These are phyloP conservation scores for Gallinago nigripennis DNA, from an alignment of 2,797 vertebrate species.

Conservation along the genomic window DNA sequence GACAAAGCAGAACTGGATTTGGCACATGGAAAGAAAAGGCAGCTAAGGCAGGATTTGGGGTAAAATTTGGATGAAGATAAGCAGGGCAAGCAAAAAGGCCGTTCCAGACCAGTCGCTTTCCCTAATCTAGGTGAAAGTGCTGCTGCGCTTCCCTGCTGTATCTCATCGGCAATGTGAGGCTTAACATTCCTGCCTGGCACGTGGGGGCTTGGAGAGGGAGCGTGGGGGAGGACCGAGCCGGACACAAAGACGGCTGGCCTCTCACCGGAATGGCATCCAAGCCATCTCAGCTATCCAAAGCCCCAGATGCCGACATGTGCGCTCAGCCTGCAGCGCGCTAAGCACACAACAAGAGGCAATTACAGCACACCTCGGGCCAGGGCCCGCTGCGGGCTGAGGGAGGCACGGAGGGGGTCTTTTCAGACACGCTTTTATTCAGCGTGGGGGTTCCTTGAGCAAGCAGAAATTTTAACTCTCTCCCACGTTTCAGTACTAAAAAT, in stretches of 20 bases:
- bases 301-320: conserved; percentile 19
- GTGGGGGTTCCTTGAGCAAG: not conserved
- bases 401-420: not conserved
- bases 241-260: conserved; percentile 59
- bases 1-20: not conserved
- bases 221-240: conserved; percentile 3
- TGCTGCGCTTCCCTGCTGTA: not conserved
- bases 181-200: conserved; percentile 71
- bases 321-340: conserved; percentile 11
- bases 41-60: not conserved
- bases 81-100: not conserved
- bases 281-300: conserved; percentile 67
- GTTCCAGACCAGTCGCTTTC: not conserved
- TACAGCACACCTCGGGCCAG: not conserved
- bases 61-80: not conserved
- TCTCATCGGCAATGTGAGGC: conserved; percentile 16
- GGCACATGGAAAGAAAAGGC: not conserved
- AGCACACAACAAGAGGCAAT: not conserved
- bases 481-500: not conserved
- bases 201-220: conserved; percentile 31
- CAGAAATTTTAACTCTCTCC: not conserved
- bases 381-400: not conserved
- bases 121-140: conserved; percentile 32
- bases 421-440: not conserved
- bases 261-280: conserved; percentile 70